Percentiles rank a stretch among this genome's conserved stretches.
These are phyloP conservation scores for Crax fasciolata DNA, from an alignment of 2,797 vertebrate genomes.

Conservation along the genomic window DNA sequence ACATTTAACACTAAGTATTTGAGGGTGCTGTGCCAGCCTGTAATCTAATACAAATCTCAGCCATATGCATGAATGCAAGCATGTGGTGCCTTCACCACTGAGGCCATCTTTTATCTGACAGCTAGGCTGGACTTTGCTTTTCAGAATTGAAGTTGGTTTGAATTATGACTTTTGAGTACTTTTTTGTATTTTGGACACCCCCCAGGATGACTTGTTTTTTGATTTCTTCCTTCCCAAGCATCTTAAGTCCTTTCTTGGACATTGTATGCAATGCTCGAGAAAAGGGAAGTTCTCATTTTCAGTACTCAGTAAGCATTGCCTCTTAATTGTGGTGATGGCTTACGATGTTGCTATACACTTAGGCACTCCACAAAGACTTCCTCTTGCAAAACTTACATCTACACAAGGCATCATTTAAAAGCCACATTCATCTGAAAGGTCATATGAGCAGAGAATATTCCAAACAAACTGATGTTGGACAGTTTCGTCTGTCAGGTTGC, in stretches of 20 bases:
- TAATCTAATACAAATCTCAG: neutral
- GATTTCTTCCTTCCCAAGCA: neutral
- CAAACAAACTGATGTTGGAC: neutral
- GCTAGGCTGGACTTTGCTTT: neutral
- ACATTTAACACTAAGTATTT: neutral
- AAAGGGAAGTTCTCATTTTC: neutral
- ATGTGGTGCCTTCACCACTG: neutral
- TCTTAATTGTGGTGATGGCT: slow-evolving; percentile 14
- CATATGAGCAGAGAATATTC: neutral
- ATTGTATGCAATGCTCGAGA: neutral
- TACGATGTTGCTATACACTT: slow-evolving; percentile 31
- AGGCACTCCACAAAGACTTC: neutral
- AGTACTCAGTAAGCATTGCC: neutral
- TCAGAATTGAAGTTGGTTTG: neutral
- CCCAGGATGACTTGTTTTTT: neutral
- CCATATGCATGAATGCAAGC: neutral
- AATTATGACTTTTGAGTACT: neutral
- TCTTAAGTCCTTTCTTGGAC: neutral
- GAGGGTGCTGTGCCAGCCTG: neutral
- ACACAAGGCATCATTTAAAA: neutral
- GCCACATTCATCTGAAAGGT: neutral
- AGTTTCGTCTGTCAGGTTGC: slow-evolving; percentile 14
- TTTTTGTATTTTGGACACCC: neutral
- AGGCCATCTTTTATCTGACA: neutral
- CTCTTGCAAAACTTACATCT: neutral